phyloP scores from a whole-genome alignment of 2,113 vertebrate genomes.

The Leptosomus discolor region DNA sequence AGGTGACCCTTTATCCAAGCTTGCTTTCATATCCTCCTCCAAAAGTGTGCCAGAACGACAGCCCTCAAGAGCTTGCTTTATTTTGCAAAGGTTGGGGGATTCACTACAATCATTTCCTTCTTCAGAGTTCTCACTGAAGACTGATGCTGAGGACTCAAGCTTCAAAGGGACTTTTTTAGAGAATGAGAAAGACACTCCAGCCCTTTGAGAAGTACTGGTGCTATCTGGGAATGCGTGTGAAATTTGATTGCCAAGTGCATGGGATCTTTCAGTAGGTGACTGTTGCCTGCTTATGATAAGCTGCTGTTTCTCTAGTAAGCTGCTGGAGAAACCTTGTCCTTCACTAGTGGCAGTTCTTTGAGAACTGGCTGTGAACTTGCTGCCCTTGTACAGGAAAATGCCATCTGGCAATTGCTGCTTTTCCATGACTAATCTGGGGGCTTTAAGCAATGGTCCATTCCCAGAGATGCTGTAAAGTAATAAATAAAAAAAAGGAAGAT shows the following conservation, averaged over 20 bases:
- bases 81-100: conserved; percentile 70
- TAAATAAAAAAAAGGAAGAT: background rate
- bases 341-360: conserved; percentile 35
- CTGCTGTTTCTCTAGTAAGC: conserved; percentile 41
- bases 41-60: conserved; percentile 50
- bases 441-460: conserved; percentile 76
- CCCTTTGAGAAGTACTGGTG: conserved; percentile 72
- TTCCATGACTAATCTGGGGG: conserved; percentile 71
- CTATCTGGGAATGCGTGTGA: conserved; percentile 51
- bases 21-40: conserved; percentile 8
- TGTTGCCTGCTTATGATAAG: conserved; percentile 48
- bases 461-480: conserved; percentile 77
- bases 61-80: conserved; percentile 64
- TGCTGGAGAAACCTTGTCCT: conserved; percentile 56
- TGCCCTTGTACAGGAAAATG: conserved; percentile 64
- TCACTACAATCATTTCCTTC: conserved; percentile 78
- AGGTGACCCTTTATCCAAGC: background rate
- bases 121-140: conserved; percentile 89
- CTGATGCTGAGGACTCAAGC: conserved; percentile 93
- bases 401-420: conserved; percentile 72
- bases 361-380: conserved; percentile 56
- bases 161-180: conserved; percentile 88
- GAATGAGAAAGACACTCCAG: conserved; percentile 94
- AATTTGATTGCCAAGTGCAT: conserved; percentile 38
- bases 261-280: conserved; percentile 26